These are phyloP conservation scores for Altica lythri DNA, from an alignment of 2,888 invertebrate genomes.

Conservation along the genomic window DNA sequence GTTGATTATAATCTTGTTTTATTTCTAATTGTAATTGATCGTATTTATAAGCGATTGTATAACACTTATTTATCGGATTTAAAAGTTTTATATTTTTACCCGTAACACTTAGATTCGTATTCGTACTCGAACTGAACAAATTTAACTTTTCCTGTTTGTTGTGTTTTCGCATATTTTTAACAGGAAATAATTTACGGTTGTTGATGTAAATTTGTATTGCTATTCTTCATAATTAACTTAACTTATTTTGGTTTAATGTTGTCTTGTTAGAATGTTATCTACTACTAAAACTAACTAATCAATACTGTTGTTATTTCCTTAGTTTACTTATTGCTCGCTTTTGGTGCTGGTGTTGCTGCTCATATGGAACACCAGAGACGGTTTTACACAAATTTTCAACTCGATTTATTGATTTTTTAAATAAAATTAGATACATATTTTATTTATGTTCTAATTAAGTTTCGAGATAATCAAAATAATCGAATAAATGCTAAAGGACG, in stretches of 20 bases:
- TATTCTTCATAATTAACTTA: slow-evolving; percentile 28
- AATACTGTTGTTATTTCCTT: slow-evolving; percentile 35
- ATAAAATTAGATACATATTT: too few species aligned
- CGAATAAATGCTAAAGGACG: too few species aligned
- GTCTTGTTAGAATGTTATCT: slow-evolving; percentile 31
- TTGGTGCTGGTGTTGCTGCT: too few species aligned
- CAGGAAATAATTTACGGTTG: slow-evolving; percentile 1
- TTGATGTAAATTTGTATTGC: slow-evolving; percentile 22
- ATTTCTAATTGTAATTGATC: too few species aligned
- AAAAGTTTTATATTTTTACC: slow-evolving; percentile 37
- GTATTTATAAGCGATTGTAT: too few species aligned
- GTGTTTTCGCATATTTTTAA: slow-evolving; percentile 31
- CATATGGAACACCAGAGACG: slow-evolving; percentile 29
- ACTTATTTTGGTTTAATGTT: slow-evolving; percentile 16
- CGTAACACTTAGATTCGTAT: too few species aligned
- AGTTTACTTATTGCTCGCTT: slow-evolving; percentile 33
- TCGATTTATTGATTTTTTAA: too few species aligned
- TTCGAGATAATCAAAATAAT: too few species aligned
- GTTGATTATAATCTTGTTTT: too few species aligned
- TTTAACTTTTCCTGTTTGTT: slow-evolving; percentile 40
- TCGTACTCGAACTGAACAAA: slow-evolving; percentile 44
- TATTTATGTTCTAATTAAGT: too few species aligned
- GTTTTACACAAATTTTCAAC: too few species aligned
- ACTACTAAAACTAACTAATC: slow-evolving; percentile 34
- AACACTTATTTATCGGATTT: slow-evolving; percentile 28